phyloP scores from a whole-genome alignment of 2,113 vertebrate genomes.

The Limanda limanda region DNA sequence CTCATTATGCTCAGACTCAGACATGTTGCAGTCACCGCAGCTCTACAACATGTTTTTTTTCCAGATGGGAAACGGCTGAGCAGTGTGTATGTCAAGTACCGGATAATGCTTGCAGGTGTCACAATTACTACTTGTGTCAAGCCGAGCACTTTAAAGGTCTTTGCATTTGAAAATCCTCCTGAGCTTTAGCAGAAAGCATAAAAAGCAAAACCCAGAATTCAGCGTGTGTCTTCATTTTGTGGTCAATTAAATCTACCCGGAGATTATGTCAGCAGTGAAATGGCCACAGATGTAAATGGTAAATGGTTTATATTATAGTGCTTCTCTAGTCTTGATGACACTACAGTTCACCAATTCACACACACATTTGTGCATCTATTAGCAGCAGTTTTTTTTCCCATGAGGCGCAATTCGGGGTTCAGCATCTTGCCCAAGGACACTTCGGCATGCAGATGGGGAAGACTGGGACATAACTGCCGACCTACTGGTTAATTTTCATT shows the following conservation, averaged over 20 bases:
- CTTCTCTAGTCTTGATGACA: too few species aligned
- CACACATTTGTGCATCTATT: too few species aligned
- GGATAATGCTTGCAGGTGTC: slow-evolving; percentile 15
- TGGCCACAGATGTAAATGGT: not conserved
- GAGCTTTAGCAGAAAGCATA: slow-evolving; percentile 28
- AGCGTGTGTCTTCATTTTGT: slow-evolving; percentile 1
- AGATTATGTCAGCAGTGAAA: slow-evolving; percentile 32
- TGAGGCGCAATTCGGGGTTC: too few species aligned
- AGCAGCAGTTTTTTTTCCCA: too few species aligned
- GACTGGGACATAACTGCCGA: too few species aligned
- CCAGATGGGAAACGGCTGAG: not conserved
- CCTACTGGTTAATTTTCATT: not conserved
- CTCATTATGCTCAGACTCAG: not conserved
- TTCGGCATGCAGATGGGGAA: too few species aligned
- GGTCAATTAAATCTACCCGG: slow-evolving; percentile 48
- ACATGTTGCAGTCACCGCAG: not conserved
- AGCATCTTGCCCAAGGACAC: too few species aligned
- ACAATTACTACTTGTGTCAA: slow-evolving; percentile 39
- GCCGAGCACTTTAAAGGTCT: slow-evolving; percentile 31
- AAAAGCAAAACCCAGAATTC: slow-evolving; percentile 30
- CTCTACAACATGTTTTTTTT: not conserved
- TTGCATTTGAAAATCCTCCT: slow-evolving; percentile 26
- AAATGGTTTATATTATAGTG: too few species aligned
- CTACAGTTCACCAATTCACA: too few species aligned
- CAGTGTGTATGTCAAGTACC: not conserved